Percentiles rank a stretch among this genome's conserved stretches.
phyloP scores from a whole-genome alignment of 2,888 invertebrate genomes.

The Maniola hyperantus region DNA sequence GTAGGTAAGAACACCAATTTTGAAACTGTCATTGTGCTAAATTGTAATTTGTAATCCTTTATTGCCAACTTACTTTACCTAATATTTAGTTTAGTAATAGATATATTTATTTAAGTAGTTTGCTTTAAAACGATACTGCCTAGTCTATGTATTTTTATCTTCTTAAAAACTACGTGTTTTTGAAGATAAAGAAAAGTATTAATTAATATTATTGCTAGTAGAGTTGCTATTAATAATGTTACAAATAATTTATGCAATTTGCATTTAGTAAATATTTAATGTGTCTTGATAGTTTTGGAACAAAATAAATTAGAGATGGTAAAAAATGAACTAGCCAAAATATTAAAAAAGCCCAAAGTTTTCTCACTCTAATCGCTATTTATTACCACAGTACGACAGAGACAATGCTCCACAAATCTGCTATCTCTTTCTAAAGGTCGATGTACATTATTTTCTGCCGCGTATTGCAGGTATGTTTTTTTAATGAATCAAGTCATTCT shows the following conservation, averaged over 20 bases:
- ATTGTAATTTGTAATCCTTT: neutral
- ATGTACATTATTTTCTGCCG: too few relatives aligned
- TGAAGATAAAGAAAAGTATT: conserved; percentile 13
- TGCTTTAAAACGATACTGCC: neutral
- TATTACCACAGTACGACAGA: too few relatives aligned
- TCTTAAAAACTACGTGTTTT: neutral
- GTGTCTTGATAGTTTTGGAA: neutral
- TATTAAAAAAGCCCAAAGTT: too few relatives aligned
- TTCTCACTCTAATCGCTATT: too few relatives aligned
- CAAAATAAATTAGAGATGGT: neutral
- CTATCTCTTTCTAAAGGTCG: too few relatives aligned
- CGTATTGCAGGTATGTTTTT: too few relatives aligned
- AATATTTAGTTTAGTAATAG: neutral
- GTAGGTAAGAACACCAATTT: too few relatives aligned
- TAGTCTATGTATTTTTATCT: conserved; percentile 8
- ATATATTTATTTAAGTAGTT: neutral
- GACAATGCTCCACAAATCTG: too few relatives aligned
- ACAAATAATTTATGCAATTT: neutral
- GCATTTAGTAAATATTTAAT: conserved; percentile 8
- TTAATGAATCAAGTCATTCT: neutral
- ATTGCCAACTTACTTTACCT: neutral
- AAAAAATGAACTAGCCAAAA: neutral
- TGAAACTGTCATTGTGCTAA: neutral
- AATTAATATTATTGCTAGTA: conserved; percentile 1
- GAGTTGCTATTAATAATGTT: conserved; percentile 1